Base-by-base conservation (phyloP, 92 coral and sea anemone genomes). In the Muricea muricata region DNA sequence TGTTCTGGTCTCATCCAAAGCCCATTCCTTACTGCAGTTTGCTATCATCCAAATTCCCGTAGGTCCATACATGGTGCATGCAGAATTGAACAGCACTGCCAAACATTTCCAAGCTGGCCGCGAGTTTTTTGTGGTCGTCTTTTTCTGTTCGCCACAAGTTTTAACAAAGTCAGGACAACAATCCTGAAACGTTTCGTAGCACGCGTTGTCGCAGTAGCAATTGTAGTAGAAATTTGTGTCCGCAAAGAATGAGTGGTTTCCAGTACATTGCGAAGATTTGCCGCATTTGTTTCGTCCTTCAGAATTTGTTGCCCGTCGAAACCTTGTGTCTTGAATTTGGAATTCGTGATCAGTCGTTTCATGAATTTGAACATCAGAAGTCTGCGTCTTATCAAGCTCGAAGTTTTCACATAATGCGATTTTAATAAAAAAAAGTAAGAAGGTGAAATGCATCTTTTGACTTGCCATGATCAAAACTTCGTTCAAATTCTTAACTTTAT, bases 171-270 rank as follows among this genome's bases (percentile, higher is more conserved):
- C 81, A 2, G 68, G 28, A 31, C 81, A 76, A 52, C 81, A 76
- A 28, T 76, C 81, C 15, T 28, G 39, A 32, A 76, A 76, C 3
- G 29, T 76, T 23, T 76, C 67, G 20, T 25, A 76, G 17, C 81
- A 76, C 7, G 81, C 81, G 23, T 48, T 52, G 67, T 76, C 81
- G n/a, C 37, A 76, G 20, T 20, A 17, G 47, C 81, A 76, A 12
- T 28, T 46, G 25, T 46, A 75, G 23, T 68, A 15, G 17, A 0
- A 5, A 14, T 48, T 68, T 68, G 68, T 60, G 23, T 8, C 26
- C 9, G 23, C 68, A 21, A 24, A 60, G 23, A 60, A 3, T 28
- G 68, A 23, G 1, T 23, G 33, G 15, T 29, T 29, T 24, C 14
- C 34, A 60, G 21, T 60, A 14, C 68, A 60, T 60, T 60, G 32